A percentile compares a stretch with the other conserved stretches of the same genome.
These are phyloP conservation scores for Aurelia aurita complex sp. Pacific DNA, from an alignment of 30 jellyfish, hydroid and myxozoan species.

Conservation along the genomic window DNA sequence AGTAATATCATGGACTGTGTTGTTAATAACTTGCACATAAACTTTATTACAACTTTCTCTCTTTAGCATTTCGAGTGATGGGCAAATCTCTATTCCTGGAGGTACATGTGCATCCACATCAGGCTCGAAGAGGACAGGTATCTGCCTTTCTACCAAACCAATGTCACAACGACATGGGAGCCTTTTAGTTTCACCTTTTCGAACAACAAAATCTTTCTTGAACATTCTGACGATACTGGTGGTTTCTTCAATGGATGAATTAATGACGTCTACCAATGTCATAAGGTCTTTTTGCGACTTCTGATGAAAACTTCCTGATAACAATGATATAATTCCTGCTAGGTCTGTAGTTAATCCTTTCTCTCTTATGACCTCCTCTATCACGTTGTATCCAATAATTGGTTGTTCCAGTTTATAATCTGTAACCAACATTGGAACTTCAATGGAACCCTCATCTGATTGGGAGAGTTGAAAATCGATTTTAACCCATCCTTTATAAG, in stretches of 20 bases:
- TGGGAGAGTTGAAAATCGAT: not conserved
- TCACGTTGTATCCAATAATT: conserved; percentile 3
- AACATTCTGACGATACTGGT: too few species aligned
- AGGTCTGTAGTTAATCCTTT: not conserved
- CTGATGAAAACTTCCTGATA: not conserved
- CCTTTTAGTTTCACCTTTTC: too few species aligned
- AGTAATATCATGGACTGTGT: not conserved
- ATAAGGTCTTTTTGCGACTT: not conserved
- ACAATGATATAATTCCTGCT: too few species aligned
- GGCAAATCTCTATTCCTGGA: too few species aligned
- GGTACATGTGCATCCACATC: too few species aligned
- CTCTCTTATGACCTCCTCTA: not conserved
- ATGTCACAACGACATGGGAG: too few species aligned
- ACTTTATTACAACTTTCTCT: conserved; percentile 7
- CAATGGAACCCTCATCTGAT: not conserved
- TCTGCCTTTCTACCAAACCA: too few species aligned
- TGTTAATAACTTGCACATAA: conserved; percentile 1
- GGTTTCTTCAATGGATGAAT: not conserved
- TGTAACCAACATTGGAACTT: conserved; percentile 5
- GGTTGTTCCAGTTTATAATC: not conserved
- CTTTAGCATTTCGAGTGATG: not conserved
- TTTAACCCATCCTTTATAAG: conserved; percentile 7
- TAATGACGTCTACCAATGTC: not conserved
- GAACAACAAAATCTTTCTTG: too few species aligned
- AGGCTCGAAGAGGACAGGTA: too few species aligned